Evolutionary conservation across 2,113 vertebrate species (phyloP).

Genomic region (Anser cygnoides): DNA sequence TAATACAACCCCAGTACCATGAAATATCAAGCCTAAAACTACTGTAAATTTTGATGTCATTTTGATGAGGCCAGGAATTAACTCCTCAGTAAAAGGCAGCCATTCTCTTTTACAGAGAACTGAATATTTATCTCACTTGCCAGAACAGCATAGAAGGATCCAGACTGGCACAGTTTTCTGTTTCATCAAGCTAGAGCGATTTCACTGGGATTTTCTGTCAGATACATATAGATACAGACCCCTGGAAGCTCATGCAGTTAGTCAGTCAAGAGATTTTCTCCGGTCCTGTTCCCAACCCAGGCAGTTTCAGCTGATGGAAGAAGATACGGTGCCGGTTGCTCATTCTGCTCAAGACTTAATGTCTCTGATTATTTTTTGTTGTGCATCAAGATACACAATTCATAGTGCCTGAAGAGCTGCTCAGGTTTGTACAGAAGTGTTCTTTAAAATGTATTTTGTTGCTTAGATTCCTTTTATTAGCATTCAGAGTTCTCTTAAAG

Average conservation of each 20-base stretch:
- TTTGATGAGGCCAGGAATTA: background rate
- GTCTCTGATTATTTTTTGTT: background rate
- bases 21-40: background rate
- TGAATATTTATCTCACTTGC: background rate
- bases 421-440: background rate
- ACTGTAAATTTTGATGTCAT: background rate
- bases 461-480: background rate
- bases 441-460: background rate
- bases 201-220: background rate
- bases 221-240: background rate
- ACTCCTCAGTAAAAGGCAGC: background rate
- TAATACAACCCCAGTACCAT: background rate
- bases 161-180: background rate
- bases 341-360: background rate
- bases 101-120: background rate
- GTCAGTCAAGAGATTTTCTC: background rate
- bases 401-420: background rate
- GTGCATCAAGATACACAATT: background rate
- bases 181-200: background rate
- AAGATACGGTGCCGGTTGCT: background rate
- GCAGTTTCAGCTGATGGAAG: background rate
- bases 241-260: background rate
- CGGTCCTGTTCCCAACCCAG: background rate
- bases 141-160: background rate
- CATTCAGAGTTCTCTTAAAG: background rate